phyloP scores from a whole-genome alignment of 2,888 invertebrate genomes.

The Nomada hirtipes region DNA sequence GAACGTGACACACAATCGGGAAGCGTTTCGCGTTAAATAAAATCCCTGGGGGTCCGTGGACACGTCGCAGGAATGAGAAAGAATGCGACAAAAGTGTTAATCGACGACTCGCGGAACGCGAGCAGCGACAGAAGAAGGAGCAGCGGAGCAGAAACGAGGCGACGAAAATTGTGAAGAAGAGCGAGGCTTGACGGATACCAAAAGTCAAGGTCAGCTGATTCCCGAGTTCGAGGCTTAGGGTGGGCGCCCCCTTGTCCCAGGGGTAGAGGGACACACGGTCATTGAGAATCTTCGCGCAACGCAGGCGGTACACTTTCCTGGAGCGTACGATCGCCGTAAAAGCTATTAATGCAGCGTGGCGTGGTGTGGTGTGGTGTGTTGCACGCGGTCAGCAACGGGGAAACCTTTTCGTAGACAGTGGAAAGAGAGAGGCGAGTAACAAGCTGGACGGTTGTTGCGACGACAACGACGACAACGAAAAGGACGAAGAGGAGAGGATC shows the following conservation, averaged over 20 bases:
- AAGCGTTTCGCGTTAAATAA: constrained; percentile 28
- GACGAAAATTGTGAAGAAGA: constrained; percentile 32
- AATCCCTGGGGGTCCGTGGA: constrained; percentile 18
- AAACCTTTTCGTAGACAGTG: constrained; percentile 21
- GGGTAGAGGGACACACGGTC: constrained; percentile 57
- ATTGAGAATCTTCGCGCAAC: constrained; percentile 58
- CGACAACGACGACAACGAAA: constrained; percentile 66
- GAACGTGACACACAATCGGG: neutral
- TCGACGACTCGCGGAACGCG: constrained; percentile 4
- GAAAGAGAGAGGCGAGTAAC: constrained; percentile 49
- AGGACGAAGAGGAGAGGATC: constrained; percentile 54
- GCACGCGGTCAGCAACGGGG: constrained; percentile 19
- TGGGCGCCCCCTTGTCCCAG: constrained; percentile 26
- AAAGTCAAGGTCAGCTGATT: constrained; percentile 56
- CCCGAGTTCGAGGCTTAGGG: constrained; percentile 1
- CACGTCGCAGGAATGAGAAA: constrained; percentile 44
- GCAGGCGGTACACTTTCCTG: constrained; percentile 15
- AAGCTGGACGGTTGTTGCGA: constrained; percentile 65
- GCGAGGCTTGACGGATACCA: constrained; percentile 38
- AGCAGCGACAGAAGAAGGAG: neutral
- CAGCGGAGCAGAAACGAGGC: neutral
- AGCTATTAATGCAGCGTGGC: too few species aligned
- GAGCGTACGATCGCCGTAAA: constrained; percentile 20
- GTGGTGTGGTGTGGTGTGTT: neutral
- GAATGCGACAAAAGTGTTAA: constrained; percentile 48